Evolutionary conservation across 1,140 invertebrate species (phyloP).

Genomic region (Heliconius nattereri): DNA sequence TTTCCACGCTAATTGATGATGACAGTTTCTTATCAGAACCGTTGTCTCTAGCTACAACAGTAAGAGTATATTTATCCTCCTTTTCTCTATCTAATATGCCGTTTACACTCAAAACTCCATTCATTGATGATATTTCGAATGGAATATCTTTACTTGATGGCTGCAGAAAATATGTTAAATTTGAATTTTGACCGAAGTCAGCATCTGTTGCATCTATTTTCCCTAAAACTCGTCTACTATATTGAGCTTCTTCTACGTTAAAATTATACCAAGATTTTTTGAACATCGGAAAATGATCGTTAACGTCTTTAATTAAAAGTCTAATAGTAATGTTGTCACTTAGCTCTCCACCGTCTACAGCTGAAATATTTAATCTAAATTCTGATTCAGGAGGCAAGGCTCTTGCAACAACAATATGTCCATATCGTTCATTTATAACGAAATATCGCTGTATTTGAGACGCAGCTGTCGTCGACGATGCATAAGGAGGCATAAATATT

Average conservation of each 20-base stretch:
- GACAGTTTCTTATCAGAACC: conserved; percentile 82
- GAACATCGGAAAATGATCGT: conserved; percentile 92
- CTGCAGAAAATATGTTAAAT: conserved; percentile 87
- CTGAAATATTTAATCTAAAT: conserved; percentile 89
- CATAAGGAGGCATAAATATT: conserved; percentile 81
- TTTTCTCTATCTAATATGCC: conserved; percentile 91
- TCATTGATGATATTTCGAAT: conserved; percentile 88
- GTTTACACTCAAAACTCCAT: conserved; percentile 88
- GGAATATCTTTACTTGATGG: conserved; percentile 84
- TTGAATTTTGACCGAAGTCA: conserved; percentile 89
- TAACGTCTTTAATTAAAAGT: conserved; percentile 88
- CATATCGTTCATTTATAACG: conserved; percentile 86
- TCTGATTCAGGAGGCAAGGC: conserved; percentile 88
- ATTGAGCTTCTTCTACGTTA: conserved; percentile 89
- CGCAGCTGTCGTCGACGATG: conserved; percentile 63
- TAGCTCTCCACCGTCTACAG: conserved; percentile 88
- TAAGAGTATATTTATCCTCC: conserved; percentile 86
- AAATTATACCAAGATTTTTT: conserved; percentile 91
- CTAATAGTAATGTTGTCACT: conserved; percentile 86
- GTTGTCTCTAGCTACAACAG: conserved; percentile 89
- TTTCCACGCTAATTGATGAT: conserved; percentile 88
- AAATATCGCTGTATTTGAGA: conserved; percentile 84
- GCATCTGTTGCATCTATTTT: conserved; percentile 88
- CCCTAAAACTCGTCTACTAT: conserved; percentile 86
- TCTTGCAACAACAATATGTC: conserved; percentile 89